Conservation (phyloP, 2,888 invertebrate species). For the Tiliacea aurago region DNA sequence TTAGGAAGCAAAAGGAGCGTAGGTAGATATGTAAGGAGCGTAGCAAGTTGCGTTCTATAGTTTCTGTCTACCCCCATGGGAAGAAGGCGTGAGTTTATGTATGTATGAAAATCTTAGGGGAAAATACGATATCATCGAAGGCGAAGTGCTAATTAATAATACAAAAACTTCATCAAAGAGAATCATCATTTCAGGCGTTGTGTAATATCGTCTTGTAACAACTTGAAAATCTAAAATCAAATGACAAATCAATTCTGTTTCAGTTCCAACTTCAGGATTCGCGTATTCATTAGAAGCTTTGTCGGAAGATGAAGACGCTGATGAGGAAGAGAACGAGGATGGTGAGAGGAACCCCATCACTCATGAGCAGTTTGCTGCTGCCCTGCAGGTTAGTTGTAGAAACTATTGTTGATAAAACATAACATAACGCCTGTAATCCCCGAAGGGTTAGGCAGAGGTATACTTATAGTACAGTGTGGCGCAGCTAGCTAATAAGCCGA, state of each 20-base stretch:
- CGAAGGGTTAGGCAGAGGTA: background rate
- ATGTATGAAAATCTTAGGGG: no score
- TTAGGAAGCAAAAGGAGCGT: no score
- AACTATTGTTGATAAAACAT: background rate
- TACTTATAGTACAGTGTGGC: no score
- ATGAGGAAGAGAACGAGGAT: slow-evolving; percentile 85
- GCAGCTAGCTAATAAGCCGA: no score
- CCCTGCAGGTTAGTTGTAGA: slow-evolving; percentile 90
- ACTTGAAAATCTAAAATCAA: background rate
- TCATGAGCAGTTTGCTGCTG: slow-evolving; percentile 93
- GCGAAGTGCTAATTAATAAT: background rate
- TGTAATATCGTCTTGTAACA: no score
- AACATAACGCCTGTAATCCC: background rate
- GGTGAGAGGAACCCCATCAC: slow-evolving; percentile 91
- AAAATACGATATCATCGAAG: background rate
- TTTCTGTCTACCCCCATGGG: no score
- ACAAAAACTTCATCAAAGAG: no score
- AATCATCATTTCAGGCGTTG: no score
- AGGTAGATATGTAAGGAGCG: no score
- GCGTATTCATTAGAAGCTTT: slow-evolving; percentile 88
- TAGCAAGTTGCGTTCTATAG: no score
- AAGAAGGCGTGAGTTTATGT: no score
- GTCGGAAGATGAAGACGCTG: slow-evolving; percentile 87
- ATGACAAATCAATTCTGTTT: slow-evolving; percentile 44
- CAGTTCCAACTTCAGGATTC: slow-evolving; percentile 88